Percentiles rank a stretch among this genome's conserved stretches.
phyloP scores from a whole-genome alignment of 1,140 invertebrate genomes.

The Nomia melanderi region DNA sequence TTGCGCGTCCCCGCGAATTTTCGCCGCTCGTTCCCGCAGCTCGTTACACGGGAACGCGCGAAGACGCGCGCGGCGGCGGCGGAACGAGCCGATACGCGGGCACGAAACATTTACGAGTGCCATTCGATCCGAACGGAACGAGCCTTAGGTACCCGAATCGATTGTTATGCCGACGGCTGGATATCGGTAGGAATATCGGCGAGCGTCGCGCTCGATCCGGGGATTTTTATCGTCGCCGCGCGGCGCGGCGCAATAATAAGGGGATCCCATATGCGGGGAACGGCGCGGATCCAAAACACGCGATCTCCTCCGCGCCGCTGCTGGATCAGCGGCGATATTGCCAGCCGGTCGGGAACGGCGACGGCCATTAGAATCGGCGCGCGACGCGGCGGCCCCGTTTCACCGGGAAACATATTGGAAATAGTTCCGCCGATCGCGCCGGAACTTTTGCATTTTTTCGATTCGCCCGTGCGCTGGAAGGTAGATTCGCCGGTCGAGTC shows the following conservation, averaged over 20 bases:
- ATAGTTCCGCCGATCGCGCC: background rate
- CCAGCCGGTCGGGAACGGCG: background rate
- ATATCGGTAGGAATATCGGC: too few relatives aligned
- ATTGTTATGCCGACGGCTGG: background rate
- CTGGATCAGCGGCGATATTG: slow-evolving; percentile 39
- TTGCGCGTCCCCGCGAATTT: too few relatives aligned
- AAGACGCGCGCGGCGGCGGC: background rate
- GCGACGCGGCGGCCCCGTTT: background rate
- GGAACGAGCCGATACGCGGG: background rate
- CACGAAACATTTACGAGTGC: background rate
- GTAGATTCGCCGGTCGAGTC: too few relatives aligned
- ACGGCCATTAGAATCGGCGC: slow-evolving; percentile 27
- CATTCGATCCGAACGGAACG: background rate
- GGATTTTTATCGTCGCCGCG: background rate
- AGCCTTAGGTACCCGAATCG: background rate
- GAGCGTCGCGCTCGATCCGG: background rate
- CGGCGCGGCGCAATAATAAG: slow-evolving; percentile 18
- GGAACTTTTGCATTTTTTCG: slow-evolving; percentile 18
- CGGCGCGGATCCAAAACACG: slow-evolving; percentile 11
- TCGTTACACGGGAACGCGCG: background rate
- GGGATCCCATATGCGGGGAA: slow-evolving; percentile 25
- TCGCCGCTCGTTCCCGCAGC: background rate
- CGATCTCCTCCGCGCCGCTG: background rate
- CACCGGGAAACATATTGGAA: background rate
- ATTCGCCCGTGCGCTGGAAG: background rate